Evolutionary conservation across 2,888 invertebrate genomes (phyloP).

Genomic region (Elgonia sp.): DNA sequence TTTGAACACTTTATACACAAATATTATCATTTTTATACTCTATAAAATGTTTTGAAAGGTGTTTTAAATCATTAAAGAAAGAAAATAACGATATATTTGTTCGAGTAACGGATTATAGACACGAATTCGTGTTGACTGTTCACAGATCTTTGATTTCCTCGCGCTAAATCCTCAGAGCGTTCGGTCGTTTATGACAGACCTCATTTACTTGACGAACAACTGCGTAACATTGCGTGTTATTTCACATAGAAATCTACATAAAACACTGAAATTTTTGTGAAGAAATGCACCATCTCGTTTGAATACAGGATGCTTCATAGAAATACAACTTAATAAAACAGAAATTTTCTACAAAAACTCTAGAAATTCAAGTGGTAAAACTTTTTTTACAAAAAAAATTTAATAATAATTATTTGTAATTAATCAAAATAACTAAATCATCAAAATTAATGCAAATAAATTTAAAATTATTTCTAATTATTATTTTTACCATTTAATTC

Average conservation of each 20-base stretch:
- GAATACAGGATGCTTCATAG: constrained; percentile 7
- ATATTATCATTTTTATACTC: background rate
- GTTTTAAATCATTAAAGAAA: constrained; percentile 13
- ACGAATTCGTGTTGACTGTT: constrained; percentile 73
- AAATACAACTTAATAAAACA: background rate
- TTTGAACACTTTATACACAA: background rate
- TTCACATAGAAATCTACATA: constrained; percentile 44
- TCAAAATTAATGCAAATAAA: too few relatives aligned
- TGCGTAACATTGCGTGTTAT: constrained; percentile 44
- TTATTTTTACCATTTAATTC: too few relatives aligned
- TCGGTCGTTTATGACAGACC: constrained; percentile 61
- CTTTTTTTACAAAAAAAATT: too few relatives aligned
- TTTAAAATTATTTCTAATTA: too few relatives aligned
- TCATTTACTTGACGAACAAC: constrained; percentile 52
- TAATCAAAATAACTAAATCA: too few relatives aligned
- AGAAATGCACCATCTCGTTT: constrained; percentile 31
- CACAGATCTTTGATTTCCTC: constrained; percentile 83
- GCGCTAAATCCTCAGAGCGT: constrained; percentile 80
- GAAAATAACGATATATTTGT: constrained; percentile 43
- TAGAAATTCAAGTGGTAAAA: background rate
- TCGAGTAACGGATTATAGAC: constrained; percentile 55
- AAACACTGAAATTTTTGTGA: constrained; percentile 45
- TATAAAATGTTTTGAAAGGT: background rate
- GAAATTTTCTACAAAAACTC: background rate
- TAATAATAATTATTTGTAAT: too few relatives aligned